Conservation (phyloP, 2,888 invertebrate species). For the Caenorhabditis sulstoni region DNA sequence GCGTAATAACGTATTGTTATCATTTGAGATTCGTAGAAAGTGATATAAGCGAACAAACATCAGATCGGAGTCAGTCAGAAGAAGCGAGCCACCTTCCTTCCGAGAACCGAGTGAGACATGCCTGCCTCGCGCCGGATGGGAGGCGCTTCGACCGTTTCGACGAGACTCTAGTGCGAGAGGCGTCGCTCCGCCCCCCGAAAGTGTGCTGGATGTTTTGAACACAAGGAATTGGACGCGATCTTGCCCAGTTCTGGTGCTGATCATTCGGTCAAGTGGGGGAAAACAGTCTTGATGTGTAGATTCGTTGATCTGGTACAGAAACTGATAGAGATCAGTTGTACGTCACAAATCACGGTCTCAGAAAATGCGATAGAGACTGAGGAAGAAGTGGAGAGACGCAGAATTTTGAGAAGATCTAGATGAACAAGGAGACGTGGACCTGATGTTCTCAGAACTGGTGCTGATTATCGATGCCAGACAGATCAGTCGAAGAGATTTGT, state of each 20-base stretch:
- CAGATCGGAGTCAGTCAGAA: background rate
- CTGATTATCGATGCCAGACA: too few species aligned
- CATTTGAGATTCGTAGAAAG: background rate
- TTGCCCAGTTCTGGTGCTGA: constrained; percentile 36
- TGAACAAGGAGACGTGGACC: too few species aligned
- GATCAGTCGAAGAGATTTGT: too few species aligned
- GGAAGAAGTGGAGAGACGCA: background rate
- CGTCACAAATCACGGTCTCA: constrained; percentile 1
- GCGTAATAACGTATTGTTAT: background rate
- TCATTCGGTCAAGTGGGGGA: constrained; percentile 23
- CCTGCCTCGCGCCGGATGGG: too few species aligned
- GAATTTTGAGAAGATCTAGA: too few species aligned
- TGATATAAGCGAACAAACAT: background rate
- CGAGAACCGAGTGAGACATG: too few species aligned
- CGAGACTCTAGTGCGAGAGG: constrained; percentile 29
- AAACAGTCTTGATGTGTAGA: constrained; percentile 31
- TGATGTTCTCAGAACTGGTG: too few species aligned
- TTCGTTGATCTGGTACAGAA: constrained; percentile 30
- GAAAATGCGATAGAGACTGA: background rate
- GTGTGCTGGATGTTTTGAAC: constrained; percentile 54
- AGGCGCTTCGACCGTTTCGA: constrained; percentile 9
- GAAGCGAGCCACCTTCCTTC: too few species aligned
- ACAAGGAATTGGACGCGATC: constrained; percentile 37
- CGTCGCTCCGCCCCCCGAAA: constrained; percentile 25
- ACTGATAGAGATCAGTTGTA: constrained; percentile 32